These are phyloP conservation scores for Erythrocercus mccallii DNA, from an alignment of 2,113 vertebrate genomes.

Conservation along the genomic window DNA sequence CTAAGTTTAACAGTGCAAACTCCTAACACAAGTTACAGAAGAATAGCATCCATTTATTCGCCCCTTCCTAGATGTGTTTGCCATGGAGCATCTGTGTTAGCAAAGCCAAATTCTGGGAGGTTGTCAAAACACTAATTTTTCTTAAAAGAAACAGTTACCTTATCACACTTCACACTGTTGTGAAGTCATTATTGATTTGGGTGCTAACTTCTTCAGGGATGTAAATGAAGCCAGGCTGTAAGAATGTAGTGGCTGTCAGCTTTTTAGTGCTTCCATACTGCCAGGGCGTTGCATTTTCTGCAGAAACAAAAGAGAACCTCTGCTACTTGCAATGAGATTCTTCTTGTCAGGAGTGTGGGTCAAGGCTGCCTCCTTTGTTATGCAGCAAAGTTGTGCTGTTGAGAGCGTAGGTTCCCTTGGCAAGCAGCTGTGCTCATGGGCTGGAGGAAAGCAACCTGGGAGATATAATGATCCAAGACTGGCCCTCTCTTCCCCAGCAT, in stretches of 20 bases:
- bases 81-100: background rate
- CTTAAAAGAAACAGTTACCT: background rate
- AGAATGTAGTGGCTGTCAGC: background rate
- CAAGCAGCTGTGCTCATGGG: background rate
- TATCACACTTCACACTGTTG: background rate
- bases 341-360: background rate
- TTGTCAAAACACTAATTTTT: background rate
- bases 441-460: background rate
- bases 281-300: background rate
- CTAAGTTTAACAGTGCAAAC: background rate
- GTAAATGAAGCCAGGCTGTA: background rate
- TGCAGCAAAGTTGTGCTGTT: background rate
- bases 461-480: fast-evolving
- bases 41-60: background rate
- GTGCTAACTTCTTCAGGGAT: background rate
- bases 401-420: background rate
- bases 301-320: background rate
- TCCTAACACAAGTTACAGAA: background rate
- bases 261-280: background rate
- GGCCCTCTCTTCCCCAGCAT: background rate
- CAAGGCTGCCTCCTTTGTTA: background rate
- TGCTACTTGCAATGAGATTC: background rate
- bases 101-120: background rate
- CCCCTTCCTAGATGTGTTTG: background rate
- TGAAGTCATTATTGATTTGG: background rate